Conservation (phyloP, 2,888 invertebrate genomes). For the Therioaphis trifolii region DNA sequence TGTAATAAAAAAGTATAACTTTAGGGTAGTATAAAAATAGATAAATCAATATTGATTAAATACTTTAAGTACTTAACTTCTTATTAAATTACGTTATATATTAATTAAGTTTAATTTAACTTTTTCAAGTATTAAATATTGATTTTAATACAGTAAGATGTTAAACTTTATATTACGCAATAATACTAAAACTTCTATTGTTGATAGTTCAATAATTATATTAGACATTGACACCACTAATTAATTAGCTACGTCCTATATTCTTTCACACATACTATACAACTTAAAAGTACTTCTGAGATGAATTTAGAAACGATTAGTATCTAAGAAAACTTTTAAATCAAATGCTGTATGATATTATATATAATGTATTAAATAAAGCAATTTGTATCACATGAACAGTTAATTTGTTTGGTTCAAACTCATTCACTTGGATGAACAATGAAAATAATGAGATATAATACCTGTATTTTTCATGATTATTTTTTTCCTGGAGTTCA, state of each 20-base stretch:
- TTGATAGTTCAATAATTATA: not conserved
- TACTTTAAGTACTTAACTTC: too few relatives aligned
- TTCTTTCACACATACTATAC: too few relatives aligned
- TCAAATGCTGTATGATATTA: not conserved
- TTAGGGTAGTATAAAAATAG: too few relatives aligned
- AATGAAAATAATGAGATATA: too few relatives aligned
- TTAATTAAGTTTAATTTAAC: too few relatives aligned
- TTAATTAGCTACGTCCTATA: not conserved
- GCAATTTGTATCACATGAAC: not conserved
- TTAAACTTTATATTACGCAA: not conserved
- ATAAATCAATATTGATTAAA: too few relatives aligned
- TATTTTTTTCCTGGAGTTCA: not conserved
- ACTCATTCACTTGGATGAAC: not conserved
- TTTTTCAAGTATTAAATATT: not conserved
- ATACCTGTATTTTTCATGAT: too few relatives aligned
- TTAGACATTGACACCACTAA: not conserved
- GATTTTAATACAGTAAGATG: not conserved
- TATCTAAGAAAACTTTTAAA: not conserved
- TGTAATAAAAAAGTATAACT: too few relatives aligned
- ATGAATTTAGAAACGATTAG: not conserved
- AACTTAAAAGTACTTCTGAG: not conserved
- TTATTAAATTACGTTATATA: too few relatives aligned
- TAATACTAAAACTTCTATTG: not conserved
- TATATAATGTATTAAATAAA: not conserved
- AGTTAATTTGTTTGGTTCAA: not conserved